Evolutionary conservation across 2,113 vertebrate genomes (phyloP).

Genomic region (Ahaetulla prasina): DNA sequence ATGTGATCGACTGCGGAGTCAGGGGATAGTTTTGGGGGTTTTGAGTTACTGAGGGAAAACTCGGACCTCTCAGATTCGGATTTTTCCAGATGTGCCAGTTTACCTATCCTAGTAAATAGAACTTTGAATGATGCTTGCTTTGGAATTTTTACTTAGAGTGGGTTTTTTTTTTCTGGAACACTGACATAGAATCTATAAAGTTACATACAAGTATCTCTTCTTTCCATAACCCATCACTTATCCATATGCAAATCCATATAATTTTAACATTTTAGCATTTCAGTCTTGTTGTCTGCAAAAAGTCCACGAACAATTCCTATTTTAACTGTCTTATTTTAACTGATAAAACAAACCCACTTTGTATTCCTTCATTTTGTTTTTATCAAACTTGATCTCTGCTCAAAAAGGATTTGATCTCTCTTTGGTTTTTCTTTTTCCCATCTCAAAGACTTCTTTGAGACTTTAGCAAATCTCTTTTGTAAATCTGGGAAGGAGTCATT

Average conservation of each 20-base stretch:
- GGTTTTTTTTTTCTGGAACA: no score
- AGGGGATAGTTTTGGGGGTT: no score
- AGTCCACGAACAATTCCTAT: background rate
- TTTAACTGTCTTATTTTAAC: background rate
- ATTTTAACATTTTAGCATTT: background rate
- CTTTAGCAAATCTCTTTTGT: background rate
- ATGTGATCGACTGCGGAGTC: no score
- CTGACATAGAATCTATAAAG: no score
- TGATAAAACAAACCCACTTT: background rate
- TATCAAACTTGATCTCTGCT: background rate
- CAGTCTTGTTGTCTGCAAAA: background rate
- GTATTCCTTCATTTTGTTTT: background rate
- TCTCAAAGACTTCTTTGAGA: background rate
- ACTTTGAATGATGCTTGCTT: no score
- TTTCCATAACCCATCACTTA: background rate
- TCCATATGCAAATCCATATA: background rate
- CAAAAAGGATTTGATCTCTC: background rate
- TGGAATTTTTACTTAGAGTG: no score
- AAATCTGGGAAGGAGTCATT: background rate
- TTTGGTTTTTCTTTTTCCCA: background rate
- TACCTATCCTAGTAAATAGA: no score
- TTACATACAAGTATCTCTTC: background rate
- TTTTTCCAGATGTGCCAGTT: no score
- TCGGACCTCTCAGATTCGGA: no score
- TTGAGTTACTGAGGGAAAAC: no score